Conservation (phyloP, 1,140 invertebrate species). For the Lasioglossum albipes region DNA sequence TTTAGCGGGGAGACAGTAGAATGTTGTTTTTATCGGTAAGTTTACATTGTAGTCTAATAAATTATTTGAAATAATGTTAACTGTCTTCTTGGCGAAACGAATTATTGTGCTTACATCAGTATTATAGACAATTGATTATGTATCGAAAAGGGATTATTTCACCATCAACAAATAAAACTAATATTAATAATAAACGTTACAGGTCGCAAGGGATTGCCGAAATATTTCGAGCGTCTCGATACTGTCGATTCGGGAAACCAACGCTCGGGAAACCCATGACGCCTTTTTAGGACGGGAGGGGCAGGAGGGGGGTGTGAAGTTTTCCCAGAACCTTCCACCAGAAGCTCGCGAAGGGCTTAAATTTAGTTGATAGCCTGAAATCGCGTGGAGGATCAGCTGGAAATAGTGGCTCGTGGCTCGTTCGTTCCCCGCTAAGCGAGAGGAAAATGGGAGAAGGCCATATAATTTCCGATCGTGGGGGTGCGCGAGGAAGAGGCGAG, state of each 20-base stretch:
- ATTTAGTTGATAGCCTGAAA: slow-evolving; percentile 7
- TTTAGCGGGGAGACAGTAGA: too few species aligned
- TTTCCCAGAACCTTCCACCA: neutral
- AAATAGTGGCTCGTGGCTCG: slow-evolving; percentile 6
- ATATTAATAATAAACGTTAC: too few species aligned
- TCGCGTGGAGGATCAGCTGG: neutral
- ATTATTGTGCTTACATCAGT: too few species aligned
- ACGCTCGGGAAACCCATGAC: neutral
- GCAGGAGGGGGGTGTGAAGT: neutral
- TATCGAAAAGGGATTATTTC: too few species aligned
- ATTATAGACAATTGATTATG: too few species aligned
- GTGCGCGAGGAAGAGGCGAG: too few species aligned
- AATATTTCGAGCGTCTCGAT: neutral
- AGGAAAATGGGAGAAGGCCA: neutral
- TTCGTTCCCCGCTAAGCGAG: neutral
- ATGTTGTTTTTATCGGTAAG: too few species aligned
- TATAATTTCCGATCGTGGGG: neutral
- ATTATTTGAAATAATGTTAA: too few species aligned
- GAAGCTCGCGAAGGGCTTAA: neutral
- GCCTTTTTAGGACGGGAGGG: neutral
- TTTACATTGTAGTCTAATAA: too few species aligned
- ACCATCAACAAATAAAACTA: too few species aligned
- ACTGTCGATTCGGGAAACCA: neutral
- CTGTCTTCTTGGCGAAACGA: too few species aligned
- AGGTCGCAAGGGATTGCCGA: too few species aligned